Base-by-base conservation (phyloP, 2,888 invertebrate species). In the Druceiella hillmani region DNA sequence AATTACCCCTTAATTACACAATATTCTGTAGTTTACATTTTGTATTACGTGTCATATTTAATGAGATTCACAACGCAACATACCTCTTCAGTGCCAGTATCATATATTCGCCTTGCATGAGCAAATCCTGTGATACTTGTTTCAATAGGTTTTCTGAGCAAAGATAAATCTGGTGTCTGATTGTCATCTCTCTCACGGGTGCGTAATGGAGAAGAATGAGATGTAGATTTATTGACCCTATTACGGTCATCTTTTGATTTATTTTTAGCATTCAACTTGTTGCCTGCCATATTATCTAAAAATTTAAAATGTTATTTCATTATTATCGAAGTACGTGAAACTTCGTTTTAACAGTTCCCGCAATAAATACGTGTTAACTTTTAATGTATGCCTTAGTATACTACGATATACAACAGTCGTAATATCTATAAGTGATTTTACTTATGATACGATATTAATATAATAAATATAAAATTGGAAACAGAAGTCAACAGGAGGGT, bases 31-130 rank as follows among this genome's bases (percentile, higher is more conserved):
- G 31, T 22, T 20, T 25, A 16, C 32, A 27, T 28, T 16, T 31
- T 30, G 33, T 29, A 34, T 13, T 12, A 26, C 25, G 4, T 9
- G 3, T 26, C 10, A 10, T n/a, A 36, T 16, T 17, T 29, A 6
- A 20, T 17, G 6, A 31, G 13, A n/a, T 24, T 22, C 15, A 36
- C 39, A n/a, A n/a, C n/a, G n/a, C n/a, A n/a, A 56, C 64, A 64
- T 61, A 87, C 82, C 75, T 87, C 88, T 51, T 78, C 77, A 49
- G 83, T 87, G 34, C 84, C 87, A 52, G 78, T 78, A 54, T 86
- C 81, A 55, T 81, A 79, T 41, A 87, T 76, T 53, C 79, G 78
- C 26, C 81, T 69, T 9, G 85, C 80, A 59, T 88, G 82, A 38
- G 73, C 69, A 55, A 87, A 75, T 33, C 82, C 82, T 46, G 78